Base-by-base conservation (phyloP, 2,888 invertebrate species). In the Ichneumoninae sp. region DNA sequence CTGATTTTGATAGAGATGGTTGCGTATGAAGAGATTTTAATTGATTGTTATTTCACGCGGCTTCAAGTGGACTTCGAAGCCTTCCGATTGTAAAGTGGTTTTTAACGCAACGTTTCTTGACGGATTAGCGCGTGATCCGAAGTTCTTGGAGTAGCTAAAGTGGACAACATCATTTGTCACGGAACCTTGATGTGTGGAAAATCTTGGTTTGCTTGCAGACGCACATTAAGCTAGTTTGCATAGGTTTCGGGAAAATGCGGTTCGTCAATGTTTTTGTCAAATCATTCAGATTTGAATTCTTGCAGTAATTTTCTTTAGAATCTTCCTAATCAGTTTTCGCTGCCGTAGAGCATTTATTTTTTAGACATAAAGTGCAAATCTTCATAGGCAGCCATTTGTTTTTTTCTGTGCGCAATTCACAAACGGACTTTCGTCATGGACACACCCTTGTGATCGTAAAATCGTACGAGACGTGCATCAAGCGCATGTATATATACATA, bases 361-460 rank as follows among this genome's bases (percentile, higher is more conserved):
- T 63, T 33, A 63, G 2, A 33, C 13, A 33, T 33, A 63, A 30
- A 30, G 33, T 16, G 60, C 60, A 16, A 63, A 16, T 16, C 33
- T 8, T 63, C 33, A 63, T 33, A 33, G 63, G 63, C 33, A 33
- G 33, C 19, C 30, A 40, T 65, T 50, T 26, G 26, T 63, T 68
- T 78, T 65, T 68, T 36, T 81, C 57, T 33, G 16, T 75, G 63
- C 63, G 68, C 65, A 65, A 77, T 76, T 85, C 52, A 75, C 86
- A 86, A 79, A 82, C 71, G 50, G 70, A 77, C 81, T 75, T 86
- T 82, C 44, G 83, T 82, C 86, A 84, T 50, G 86, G 85, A 57
- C 73, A 85, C 86, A 85, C 85, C 84, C 85, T 79, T 77, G 78
- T 82, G 83, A 78, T 81, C 81, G 69, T 85, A 85, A 85, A 85